Evolutionary conservation across 2,888 invertebrate genomes (phyloP).

Genomic region (Epistrophe eligans): DNA sequence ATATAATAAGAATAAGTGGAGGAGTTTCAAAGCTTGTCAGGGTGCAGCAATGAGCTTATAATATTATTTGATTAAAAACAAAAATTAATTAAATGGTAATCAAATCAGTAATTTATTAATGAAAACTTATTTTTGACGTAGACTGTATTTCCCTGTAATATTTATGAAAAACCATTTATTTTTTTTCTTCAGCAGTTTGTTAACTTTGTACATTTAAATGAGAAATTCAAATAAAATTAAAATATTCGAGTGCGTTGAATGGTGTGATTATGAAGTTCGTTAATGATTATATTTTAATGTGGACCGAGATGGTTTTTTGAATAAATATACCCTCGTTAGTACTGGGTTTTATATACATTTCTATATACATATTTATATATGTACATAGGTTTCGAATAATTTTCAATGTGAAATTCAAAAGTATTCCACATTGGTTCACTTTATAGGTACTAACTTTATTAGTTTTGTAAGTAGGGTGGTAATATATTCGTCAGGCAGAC

Average conservation of each 20-base stretch:
- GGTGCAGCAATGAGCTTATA: no score
- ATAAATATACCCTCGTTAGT: background rate
- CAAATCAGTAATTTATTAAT: background rate
- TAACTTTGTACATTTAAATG: background rate
- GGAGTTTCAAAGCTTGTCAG: no score
- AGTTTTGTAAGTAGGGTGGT: background rate
- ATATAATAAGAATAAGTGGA: no score
- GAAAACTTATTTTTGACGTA: background rate
- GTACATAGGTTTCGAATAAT: background rate
- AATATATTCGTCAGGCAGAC: background rate
- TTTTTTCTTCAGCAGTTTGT: background rate
- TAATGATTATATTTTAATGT: background rate
- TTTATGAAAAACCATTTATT: background rate
- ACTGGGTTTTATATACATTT: background rate
- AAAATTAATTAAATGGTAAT: no score
- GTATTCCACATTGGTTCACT: background rate
- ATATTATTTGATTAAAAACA: no score
- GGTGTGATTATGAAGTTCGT: background rate
- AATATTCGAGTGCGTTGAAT: background rate
- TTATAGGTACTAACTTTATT: background rate
- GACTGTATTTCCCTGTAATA: background rate
- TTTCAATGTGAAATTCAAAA: background rate
- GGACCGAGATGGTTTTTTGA: background rate
- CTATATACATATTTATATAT: background rate
- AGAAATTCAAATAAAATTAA: constrained; percentile 10